A percentile compares a stretch with the other conserved stretches of the same genome.
Evolutionary conservation across 2,888 invertebrate species (phyloP).

Genomic region (Erebia aethiops): DNA sequence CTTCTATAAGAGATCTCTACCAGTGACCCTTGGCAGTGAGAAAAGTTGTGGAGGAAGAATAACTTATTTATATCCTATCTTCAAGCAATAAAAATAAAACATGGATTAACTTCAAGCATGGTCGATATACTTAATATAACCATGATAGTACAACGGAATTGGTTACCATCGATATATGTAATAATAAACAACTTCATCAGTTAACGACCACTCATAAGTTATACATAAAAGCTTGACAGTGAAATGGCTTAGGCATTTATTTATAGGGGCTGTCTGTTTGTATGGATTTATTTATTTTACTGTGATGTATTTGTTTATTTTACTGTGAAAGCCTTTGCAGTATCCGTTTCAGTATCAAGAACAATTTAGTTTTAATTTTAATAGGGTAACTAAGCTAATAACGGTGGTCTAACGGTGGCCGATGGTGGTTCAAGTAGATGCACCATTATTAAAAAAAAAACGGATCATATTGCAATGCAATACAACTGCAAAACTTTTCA

Average conservation of each 20-base stretch:
- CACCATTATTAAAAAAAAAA: too few species aligned
- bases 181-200: slow-evolving; percentile 5
- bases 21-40: too few species aligned
- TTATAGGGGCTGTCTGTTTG: not conserved
- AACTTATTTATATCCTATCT: not conserved
- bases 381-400: not conserved
- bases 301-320: not conserved
- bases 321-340: not conserved
- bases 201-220: not conserved
- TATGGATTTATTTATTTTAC: not conserved
- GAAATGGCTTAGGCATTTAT: not conserved
- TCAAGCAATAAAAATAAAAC: slow-evolving; percentile 8
- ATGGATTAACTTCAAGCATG: not conserved
- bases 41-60: too few species aligned
- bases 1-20: too few species aligned
- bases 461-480: too few species aligned
- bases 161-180: not conserved
- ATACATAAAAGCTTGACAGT: not conserved
- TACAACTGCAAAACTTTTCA: too few species aligned
- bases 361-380: not conserved
- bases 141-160: slow-evolving; percentile 4
- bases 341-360: too few species aligned
- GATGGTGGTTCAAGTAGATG: too few species aligned
- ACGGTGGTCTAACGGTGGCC: too few species aligned
- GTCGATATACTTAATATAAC: not conserved